These are phyloP conservation scores for Magallana nippona DNA, from an alignment of 2,888 invertebrate genomes.

Conservation along the genomic window DNA sequence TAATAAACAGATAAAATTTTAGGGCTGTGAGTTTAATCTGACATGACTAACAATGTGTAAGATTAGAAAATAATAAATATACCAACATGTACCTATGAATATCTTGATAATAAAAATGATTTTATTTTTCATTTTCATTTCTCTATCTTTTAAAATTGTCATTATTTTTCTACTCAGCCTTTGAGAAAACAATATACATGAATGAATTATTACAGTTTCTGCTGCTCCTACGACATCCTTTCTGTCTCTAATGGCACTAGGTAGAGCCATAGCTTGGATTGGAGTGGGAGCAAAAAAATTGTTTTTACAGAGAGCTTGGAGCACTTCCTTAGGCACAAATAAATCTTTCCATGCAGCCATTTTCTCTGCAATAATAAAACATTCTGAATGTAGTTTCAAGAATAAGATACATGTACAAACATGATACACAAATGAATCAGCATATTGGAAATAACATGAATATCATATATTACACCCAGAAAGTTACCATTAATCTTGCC, in stretches of 20 bases:
- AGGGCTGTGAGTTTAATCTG: no score
- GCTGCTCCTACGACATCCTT: constrained; percentile 98
- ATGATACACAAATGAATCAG: not conserved
- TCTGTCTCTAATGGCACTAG: constrained; percentile 83
- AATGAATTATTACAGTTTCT: constrained; percentile 86
- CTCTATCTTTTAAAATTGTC: not conserved
- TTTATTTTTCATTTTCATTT: not conserved
- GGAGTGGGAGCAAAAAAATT: constrained; percentile 91
- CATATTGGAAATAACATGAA: not conserved
- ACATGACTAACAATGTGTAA: no score
- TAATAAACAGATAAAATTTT: no score
- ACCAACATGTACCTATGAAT: no score
- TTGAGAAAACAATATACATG: not conserved
- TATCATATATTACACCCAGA: not conserved
- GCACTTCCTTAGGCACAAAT: constrained; percentile 85
- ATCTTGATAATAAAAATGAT: not conserved
- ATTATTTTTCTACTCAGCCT: no score
- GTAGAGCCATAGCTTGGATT: constrained; percentile 85
- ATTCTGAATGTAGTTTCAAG: not conserved
- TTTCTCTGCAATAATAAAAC: constrained; percentile 55
- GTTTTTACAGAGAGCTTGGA: constrained; percentile 88
- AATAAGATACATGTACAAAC: not conserved
- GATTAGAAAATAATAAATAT: no score
- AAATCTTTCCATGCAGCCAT: constrained; percentile 81
- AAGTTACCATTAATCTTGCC: not conserved